Conservation (phyloP, 2,888 invertebrate species). For the Lagria hirta region DNA sequence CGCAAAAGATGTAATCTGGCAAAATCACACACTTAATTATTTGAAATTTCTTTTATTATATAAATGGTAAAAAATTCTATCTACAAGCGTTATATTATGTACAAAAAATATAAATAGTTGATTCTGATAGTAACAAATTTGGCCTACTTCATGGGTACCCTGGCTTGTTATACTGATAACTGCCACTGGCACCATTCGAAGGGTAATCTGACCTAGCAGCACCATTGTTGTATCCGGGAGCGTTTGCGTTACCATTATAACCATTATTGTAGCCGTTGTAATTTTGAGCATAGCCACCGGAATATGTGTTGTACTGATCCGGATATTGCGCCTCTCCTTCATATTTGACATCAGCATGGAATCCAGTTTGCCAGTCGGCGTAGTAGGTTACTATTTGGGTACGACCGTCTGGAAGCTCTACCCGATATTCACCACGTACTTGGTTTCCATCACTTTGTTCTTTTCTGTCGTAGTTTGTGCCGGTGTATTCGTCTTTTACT, state of each 20-base stretch:
- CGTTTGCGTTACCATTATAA: constrained; percentile 28
- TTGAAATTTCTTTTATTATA: too few species aligned
- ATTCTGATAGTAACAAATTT: neutral
- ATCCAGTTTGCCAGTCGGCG: constrained; percentile 78
- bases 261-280: constrained; percentile 27
- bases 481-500: constrained; percentile 73
- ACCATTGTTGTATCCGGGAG: constrained; percentile 24
- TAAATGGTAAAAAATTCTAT: too few species aligned
- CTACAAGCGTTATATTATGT: too few species aligned
- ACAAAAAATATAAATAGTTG: neutral
- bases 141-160: too few species aligned
- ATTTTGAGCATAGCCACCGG: constrained; percentile 31
- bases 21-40: too few species aligned
- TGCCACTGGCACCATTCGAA: neutral
- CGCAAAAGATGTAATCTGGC: too few species aligned
- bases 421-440: constrained; percentile 63
- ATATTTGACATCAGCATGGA: constrained; percentile 74
- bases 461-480: constrained; percentile 71
- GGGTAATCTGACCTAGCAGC: neutral
- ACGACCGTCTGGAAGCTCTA: constrained; percentile 63
- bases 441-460: constrained; percentile 75
- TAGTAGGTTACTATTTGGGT: constrained; percentile 72
- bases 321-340: constrained; percentile 71
- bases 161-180: too few species aligned
- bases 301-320: constrained; percentile 54